Evolutionary conservation across 2,888 invertebrate genomes (phyloP).

Genomic region (Melanophora roralis): DNA sequence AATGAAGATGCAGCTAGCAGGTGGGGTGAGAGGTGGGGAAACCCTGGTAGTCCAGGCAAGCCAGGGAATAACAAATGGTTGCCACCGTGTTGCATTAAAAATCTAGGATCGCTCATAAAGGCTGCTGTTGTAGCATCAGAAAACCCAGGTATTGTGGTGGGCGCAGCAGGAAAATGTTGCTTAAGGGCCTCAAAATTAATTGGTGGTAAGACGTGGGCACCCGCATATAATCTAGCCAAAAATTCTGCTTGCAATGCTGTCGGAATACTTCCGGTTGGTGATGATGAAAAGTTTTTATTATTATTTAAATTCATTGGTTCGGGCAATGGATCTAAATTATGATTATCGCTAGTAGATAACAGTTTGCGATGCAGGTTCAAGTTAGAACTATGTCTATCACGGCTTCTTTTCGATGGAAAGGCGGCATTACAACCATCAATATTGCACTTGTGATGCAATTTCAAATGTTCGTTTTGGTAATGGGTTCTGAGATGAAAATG

Average conservation of each 20-base stretch:
- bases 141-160: conserved; percentile 54
- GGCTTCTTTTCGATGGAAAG: conserved; percentile 93
- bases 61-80: conserved; percentile 81
- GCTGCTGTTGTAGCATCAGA: conserved; percentile 64
- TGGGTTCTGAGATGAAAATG: conserved; percentile 95
- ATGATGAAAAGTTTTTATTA: conserved; percentile 50
- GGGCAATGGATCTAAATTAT: conserved; percentile 68
- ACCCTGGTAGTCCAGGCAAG: conserved; percentile 79
- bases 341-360: conserved; percentile 81
- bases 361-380: conserved; percentile 93
- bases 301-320: conserved; percentile 65
- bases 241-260: conserved; percentile 83
- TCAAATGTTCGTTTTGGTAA: conserved; percentile 96
- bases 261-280: conserved; percentile 78
- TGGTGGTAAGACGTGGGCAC: conserved; percentile 81
- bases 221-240: conserved; percentile 86
- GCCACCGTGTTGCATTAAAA: conserved; percentile 77
- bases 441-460: conserved; percentile 96
- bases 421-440: conserved; percentile 96
- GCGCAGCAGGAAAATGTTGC: conserved; percentile 69
- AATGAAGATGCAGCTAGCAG: conserved; percentile 73
- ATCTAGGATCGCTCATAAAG: conserved; percentile 71
- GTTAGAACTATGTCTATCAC: conserved; percentile 95
- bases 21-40: conserved; percentile 78
- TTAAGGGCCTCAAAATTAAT: conserved; percentile 83